A percentile compares a stretch with the other conserved stretches of the same genome.
phyloP scores from a whole-genome alignment of 2,797 vertebrate genomes.

The Sternotherus odoratus region DNA sequence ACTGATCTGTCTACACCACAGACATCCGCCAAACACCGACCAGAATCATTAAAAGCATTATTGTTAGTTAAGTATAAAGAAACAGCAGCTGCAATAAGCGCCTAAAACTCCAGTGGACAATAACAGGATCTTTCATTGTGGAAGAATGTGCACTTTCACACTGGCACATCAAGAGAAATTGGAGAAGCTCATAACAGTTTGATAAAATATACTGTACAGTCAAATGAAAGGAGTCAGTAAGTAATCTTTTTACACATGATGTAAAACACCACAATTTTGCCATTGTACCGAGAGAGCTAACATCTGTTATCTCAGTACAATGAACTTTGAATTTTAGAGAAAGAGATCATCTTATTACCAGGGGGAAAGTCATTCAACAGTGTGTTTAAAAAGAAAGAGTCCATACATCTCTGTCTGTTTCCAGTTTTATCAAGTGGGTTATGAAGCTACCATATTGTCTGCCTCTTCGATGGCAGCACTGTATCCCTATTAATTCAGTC shows the following conservation, averaged over 20 bases:
- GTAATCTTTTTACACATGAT: background rate
- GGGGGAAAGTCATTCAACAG: background rate
- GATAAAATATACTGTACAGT: background rate
- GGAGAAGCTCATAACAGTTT: background rate
- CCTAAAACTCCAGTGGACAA: background rate
- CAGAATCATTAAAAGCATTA: background rate
- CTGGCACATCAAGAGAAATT: background rate
- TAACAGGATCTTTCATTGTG: rapidly evolving
- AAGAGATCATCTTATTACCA: background rate
- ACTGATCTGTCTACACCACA: background rate
- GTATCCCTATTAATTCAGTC: background rate
- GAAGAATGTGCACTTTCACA: background rate
- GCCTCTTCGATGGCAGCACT: background rate
- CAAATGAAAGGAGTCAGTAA: background rate
- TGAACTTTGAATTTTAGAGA: background rate
- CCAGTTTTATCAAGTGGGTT: background rate
- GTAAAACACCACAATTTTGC: background rate
- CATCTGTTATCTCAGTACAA: background rate
- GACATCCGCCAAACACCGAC: background rate
- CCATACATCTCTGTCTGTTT: background rate
- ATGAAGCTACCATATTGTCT: constrained; percentile 1
- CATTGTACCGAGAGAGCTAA: background rate
- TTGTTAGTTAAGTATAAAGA: background rate
- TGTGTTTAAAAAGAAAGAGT: background rate
- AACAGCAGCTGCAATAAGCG: background rate